phyloP scores from a whole-genome alignment of 2,888 invertebrate species.

The Coecobrya sp. region DNA sequence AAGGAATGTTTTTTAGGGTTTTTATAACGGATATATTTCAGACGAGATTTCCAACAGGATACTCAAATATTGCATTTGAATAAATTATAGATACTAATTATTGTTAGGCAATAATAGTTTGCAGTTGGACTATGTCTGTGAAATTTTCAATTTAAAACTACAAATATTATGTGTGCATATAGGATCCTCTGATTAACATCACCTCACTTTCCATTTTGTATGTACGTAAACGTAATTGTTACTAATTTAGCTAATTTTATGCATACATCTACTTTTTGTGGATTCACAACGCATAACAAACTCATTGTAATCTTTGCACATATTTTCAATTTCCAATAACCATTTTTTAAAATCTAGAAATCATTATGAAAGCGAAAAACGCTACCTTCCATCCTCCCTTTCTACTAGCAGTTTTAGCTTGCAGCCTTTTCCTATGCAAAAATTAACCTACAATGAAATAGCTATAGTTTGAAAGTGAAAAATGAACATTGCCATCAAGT shows the following conservation, averaged over 20 bases:
- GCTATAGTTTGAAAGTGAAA: background rate
- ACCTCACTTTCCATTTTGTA: constrained; percentile 14
- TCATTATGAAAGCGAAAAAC: constrained; percentile 56
- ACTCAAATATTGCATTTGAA: too few relatives aligned
- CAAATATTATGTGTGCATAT: background rate
- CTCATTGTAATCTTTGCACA: background rate
- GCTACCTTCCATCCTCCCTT: background rate
- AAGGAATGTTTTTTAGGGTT: too few relatives aligned
- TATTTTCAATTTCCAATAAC: constrained; percentile 66
- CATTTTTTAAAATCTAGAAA: constrained; percentile 54
- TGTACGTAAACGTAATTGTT: background rate
- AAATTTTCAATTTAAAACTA: too few relatives aligned
- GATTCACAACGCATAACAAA: background rate
- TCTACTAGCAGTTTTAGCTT: background rate
- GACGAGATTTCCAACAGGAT: too few relatives aligned
- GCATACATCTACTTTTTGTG: background rate
- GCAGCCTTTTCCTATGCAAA: background rate
- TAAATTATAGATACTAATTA: too few relatives aligned
- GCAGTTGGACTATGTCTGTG: too few relatives aligned
- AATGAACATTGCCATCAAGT: background rate
- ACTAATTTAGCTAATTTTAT: constrained; percentile 26
- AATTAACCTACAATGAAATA: background rate
- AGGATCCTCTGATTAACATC: background rate
- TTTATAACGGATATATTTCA: too few relatives aligned
- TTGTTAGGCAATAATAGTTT: too few relatives aligned